Evolutionary conservation across 2,888 invertebrate species (phyloP).

Genomic region (Julus scandinavius): DNA sequence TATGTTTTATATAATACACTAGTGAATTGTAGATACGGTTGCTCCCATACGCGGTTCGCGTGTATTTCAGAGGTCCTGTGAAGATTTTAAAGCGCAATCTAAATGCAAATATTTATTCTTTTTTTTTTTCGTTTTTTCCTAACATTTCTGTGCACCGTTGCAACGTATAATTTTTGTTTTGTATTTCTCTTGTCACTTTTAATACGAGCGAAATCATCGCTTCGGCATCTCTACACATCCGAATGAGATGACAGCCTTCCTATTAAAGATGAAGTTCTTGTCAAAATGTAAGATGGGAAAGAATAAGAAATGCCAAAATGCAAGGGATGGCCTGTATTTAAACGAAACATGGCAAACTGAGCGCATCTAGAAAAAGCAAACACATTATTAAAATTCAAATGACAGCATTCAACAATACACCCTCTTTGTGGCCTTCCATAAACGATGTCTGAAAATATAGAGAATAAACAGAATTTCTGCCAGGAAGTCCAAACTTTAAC

Average conservation of each 20-base stretch:
- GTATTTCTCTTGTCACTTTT: slow-evolving; percentile 36
- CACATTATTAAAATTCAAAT: not conserved
- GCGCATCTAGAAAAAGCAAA: not conserved
- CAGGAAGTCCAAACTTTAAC: too few relatives aligned
- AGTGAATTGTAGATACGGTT: not conserved
- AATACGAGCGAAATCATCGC: slow-evolving; percentile 29
- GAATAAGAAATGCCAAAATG: too few relatives aligned
- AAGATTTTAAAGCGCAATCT: slow-evolving; percentile 18
- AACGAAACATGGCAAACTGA: not conserved
- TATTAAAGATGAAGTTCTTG: slow-evolving; percentile 29
- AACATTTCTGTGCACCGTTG: not conserved
- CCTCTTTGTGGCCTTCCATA: not conserved
- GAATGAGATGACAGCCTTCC: slow-evolving; percentile 7
- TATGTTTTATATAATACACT: not conserved
- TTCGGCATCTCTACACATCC: not conserved
- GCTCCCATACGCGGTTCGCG: not conserved
- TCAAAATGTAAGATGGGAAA: slow-evolving; percentile 1
- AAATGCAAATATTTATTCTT: slow-evolving; percentile 4
- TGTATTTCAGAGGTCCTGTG: not conserved
- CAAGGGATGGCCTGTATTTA: not conserved
- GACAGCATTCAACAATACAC: not conserved
- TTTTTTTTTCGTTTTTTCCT: not conserved
- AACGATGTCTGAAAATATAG: not conserved
- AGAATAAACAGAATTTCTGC: too few relatives aligned
- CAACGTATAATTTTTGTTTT: slow-evolving; percentile 6